Evolutionary conservation across 2,888 invertebrate genomes (phyloP), one percentile per base, ranked within the genome.

Genomic region (Andrena dorsata): DNA sequence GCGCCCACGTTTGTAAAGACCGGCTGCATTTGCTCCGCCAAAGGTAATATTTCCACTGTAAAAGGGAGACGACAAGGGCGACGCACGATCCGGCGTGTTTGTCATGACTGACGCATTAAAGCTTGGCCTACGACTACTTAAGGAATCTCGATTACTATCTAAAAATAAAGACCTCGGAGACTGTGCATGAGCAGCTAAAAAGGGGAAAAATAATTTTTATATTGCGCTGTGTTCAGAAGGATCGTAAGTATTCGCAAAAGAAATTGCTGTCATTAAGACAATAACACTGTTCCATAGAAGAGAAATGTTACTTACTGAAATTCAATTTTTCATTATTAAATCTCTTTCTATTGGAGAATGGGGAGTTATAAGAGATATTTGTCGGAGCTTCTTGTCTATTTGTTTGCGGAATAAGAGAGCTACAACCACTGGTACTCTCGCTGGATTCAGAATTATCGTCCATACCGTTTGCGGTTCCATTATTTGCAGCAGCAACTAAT

Each of bases 11-110:
- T 88, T 92, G 61, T 92, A 92, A 65, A 92, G 82, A 28, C 90
- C 91, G n/a, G 91, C 90, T n/a, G 93, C 91, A 83, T 93, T 94
- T 16, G 97, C 96, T 56, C 97, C 97, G 2, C 97, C 97, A 92
- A 97, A 97, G 84, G 95, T 96, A 1, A 97, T 97, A 82, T 95
- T 95, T 30, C 97, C 97, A 83, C 95, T 95, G 91, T 97, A 97
- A 92, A 97, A 97, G 16, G 97, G 97, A 1, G 97, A 97, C 65
- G 94, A 94, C 13, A 93, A 81, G 0, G 90, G 87, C 28, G 94
- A 91, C 65, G 94, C 94, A 82, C 94, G 94, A 80, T 94, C 94
- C 53, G 94, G 90, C 53, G 94, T 88, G 49, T 94, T 95, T 78
- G 93, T 93, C 88, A 95, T 94, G 58, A 95, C 90, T 26, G 94